Conservation (phyloP, 2,888 invertebrate genomes). For the Rhagium mordax region DNA sequence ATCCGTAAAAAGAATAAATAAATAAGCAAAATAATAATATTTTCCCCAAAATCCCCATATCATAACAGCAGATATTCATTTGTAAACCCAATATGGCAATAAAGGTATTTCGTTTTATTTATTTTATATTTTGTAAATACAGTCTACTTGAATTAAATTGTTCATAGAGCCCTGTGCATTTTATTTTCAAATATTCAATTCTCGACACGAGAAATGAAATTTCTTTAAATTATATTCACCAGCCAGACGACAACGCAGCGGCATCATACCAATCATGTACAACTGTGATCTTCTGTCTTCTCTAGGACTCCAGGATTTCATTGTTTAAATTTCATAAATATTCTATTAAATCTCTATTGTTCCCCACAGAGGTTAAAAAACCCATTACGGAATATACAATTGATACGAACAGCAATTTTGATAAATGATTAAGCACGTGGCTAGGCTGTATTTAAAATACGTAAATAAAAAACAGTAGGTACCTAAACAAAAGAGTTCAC, state of each 20-base stretch:
- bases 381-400: slow-evolving; percentile 1
- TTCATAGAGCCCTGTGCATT: too few relatives aligned
- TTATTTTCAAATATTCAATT: too few relatives aligned
- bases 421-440: not conserved
- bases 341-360: slow-evolving; percentile 19
- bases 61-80: too few relatives aligned
- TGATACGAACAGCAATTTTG: slow-evolving; percentile 1
- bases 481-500: too few relatives aligned
- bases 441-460: not conserved
- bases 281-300: not conserved
- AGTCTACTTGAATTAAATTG: too few relatives aligned
- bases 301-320: not conserved
- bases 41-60: too few relatives aligned
- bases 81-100: too few relatives aligned
- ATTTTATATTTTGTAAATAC: too few relatives aligned
- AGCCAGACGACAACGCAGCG: not conserved
- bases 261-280: not conserved
- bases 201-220: not conserved
- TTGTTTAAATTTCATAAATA: slow-evolving; percentile 7
- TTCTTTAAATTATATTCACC: not conserved
- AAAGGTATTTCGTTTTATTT: too few relatives aligned
- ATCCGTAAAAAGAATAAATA: too few relatives aligned
- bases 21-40: too few relatives aligned
- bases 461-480: not conserved
- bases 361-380: slow-evolving; percentile 19